Percentiles rank a stretch among this genome's conserved stretches.
phyloP scores from a whole-genome alignment of 2,797 vertebrate genomes.

The Poeciliopsis turneri region DNA sequence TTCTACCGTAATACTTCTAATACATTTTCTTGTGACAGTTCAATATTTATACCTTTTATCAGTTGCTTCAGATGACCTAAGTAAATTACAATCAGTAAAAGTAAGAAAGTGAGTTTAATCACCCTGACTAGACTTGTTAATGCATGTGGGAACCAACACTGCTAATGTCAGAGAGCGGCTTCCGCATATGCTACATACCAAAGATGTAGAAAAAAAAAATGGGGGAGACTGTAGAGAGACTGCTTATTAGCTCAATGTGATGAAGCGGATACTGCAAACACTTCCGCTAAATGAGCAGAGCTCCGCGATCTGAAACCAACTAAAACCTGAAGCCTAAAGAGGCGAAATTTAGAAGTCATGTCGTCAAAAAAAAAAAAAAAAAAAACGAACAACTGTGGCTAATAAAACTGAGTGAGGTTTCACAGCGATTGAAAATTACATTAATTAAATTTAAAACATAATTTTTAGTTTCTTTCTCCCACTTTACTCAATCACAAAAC shows the following conservation, averaged over 20 bases:
- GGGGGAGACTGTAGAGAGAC: constrained; percentile 1
- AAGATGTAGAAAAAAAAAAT: constrained; percentile 20
- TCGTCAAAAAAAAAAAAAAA: neutral
- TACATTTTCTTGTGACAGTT: neutral
- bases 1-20: neutral
- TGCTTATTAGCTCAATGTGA: constrained; percentile 28
- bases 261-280: constrained; percentile 29
- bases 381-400: neutral
- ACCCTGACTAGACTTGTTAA: constrained; percentile 48
- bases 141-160: constrained; percentile 56
- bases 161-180: constrained; percentile 58
- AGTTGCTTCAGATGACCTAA: neutral
- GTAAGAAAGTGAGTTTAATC: neutral
- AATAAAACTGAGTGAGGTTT: neutral
- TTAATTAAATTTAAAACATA: neutral
- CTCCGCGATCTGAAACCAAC: neutral
- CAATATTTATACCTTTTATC: neutral
- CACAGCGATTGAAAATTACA: neutral
- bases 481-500: neutral
- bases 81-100: neutral
- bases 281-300: constrained; percentile 38
- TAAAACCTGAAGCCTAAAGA: neutral
- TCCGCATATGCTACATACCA: constrained; percentile 68
- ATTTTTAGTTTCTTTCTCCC: neutral
- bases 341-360: neutral